A percentile compares a stretch with the other conserved stretches of the same genome.
Conservation (phyloP, 1,140 invertebrate species). For the Parasteatoda tepidariorum region DNA sequence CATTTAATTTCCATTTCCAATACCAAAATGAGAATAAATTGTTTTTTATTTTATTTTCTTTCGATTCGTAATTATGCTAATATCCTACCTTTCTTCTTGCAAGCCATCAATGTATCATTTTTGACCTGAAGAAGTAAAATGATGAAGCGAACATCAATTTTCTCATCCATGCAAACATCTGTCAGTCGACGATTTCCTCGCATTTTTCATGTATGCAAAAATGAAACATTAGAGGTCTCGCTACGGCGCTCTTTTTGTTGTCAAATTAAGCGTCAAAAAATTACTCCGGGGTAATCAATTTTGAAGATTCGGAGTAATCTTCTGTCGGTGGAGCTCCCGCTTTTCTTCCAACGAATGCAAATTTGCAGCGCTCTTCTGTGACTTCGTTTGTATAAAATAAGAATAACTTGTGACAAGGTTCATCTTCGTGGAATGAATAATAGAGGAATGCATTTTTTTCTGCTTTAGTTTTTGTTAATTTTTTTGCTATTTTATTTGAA, state of each 20-base stretch:
- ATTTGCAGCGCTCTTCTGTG: too few relatives aligned
- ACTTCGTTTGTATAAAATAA: too few relatives aligned
- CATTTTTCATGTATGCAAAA: constrained; percentile 11
- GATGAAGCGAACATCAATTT: constrained; percentile 24
- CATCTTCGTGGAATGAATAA: too few relatives aligned
- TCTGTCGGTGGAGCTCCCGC: not conserved
- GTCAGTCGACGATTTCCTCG: constrained; percentile 17
- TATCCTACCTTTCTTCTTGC: not conserved
- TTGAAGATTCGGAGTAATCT: not conserved
- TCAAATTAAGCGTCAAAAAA: constrained; percentile 57
- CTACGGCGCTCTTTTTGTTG: constrained; percentile 18
- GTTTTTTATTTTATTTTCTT: too few relatives aligned
- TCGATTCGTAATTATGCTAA: constrained; percentile 25
- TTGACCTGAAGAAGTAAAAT: constrained; percentile 11
- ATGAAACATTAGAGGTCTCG: constrained; percentile 16
- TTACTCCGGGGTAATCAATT: constrained; percentile 53
- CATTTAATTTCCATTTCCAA: too few relatives aligned
- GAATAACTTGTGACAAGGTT: too few relatives aligned
- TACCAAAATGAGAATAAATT: too few relatives aligned
- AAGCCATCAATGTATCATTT: not conserved
- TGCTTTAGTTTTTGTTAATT: too few relatives aligned
- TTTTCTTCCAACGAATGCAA: constrained; percentile 16
- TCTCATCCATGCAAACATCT: constrained; percentile 34
- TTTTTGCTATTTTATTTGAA: too few relatives aligned
- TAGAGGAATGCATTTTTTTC: too few relatives aligned